A percentile compares a stretch with the other conserved stretches of the same genome.
Conservation (phyloP, 2,113 vertebrate genomes). For the Trichechus manatus region DNA sequence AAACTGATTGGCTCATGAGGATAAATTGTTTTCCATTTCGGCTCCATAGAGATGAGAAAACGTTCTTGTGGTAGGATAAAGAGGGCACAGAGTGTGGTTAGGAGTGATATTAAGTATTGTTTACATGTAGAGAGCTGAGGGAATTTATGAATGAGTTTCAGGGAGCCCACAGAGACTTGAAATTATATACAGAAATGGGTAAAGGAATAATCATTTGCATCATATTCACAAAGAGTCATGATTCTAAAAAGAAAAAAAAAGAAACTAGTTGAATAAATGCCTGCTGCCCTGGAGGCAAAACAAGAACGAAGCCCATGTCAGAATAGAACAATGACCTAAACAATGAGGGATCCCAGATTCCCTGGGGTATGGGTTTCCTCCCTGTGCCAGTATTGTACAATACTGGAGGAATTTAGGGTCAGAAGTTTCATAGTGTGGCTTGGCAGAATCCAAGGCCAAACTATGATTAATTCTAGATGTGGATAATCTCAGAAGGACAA, state of each 20-base stretch:
- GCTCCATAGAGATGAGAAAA: constrained; percentile 40
- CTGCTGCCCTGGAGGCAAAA: constrained; percentile 11
- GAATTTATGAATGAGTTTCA: constrained; percentile 63
- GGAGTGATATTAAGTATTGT: constrained; percentile 55
- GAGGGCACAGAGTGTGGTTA: constrained; percentile 27
- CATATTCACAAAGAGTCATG: not conserved
- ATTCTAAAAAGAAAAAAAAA: not conserved
- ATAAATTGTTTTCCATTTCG: constrained; percentile 52
- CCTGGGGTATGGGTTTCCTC: fast-evolving
- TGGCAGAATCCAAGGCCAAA: constrained; percentile 65
- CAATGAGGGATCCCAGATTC: not conserved
- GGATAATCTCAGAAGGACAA: not conserved
- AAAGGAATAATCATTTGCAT: constrained; percentile 27
- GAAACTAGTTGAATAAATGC: not conserved
- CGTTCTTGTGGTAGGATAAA: constrained; percentile 44
- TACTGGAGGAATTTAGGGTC: constrained; percentile 19
- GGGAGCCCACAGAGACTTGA: not conserved
- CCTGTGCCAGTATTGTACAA: not conserved
- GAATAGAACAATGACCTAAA: constrained; percentile 13
- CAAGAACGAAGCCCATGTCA: not conserved
- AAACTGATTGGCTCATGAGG: not conserved
- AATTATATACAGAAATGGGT: constrained; percentile 38
- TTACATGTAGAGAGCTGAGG: constrained; percentile 4
- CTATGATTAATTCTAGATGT: constrained; percentile 55
- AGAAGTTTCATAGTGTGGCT: constrained; percentile 5